These are phyloP conservation scores for Macrotus californicus DNA, from an alignment of 2,113 vertebrate species.

Conservation along the genomic window DNA sequence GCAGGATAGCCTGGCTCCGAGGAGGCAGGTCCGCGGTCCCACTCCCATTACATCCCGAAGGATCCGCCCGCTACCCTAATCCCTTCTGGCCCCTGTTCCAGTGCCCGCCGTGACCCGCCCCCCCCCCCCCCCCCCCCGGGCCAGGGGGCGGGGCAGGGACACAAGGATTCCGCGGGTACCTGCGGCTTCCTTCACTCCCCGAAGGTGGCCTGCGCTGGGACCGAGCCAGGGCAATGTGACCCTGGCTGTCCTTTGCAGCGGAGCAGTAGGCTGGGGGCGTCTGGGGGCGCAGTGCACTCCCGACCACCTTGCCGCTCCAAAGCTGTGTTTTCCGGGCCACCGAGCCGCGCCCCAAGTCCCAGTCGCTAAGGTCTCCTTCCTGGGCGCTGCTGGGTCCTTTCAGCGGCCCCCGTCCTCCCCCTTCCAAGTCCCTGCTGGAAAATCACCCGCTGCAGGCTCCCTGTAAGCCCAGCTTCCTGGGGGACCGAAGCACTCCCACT, in stretches of 20 bases:
- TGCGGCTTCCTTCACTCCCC: not conserved
- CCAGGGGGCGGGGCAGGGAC: not conserved
- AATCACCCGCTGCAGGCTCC: conserved; percentile 62
- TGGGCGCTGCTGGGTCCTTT: not conserved
- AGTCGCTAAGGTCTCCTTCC: not conserved
- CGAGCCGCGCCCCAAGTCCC: not conserved
- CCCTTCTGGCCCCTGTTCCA: not conserved
- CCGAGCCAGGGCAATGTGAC: conserved; percentile 10
- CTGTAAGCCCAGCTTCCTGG: conserved; percentile 40
- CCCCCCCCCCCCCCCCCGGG: not conserved
- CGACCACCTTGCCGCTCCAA: not conserved
- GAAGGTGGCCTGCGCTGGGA: not conserved
- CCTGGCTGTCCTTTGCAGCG: conserved; percentile 28
- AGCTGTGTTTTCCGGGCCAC: conserved; percentile 7
- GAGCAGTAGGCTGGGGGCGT: not conserved
- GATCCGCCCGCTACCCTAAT: not conserved
- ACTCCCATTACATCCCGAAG: conserved; percentile 47
- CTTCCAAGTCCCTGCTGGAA: conserved; percentile 44
- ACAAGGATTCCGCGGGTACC: not conserved
- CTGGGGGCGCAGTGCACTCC: not conserved
- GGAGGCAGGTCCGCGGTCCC: conserved; percentile 74
- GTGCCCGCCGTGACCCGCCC: not conserved
- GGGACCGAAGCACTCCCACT: not conserved
- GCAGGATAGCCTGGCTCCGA: conserved; percentile 79
- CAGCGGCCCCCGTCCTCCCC: not conserved